phyloP scores from a whole-genome alignment of 2,888 invertebrate genomes.

The Agrotis clavis region DNA sequence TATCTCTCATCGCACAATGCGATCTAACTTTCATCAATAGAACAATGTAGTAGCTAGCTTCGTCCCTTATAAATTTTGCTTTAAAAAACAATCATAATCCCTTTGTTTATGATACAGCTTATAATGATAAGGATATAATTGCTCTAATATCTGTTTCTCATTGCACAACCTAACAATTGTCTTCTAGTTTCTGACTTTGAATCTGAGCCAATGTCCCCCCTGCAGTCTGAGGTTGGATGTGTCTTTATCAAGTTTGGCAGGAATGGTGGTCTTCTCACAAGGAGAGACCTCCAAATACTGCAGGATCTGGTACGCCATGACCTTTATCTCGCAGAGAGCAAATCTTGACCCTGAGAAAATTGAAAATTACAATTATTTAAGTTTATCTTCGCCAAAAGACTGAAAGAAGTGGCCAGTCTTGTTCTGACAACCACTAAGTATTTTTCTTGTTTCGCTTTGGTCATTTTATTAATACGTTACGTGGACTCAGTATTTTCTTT shows the following conservation, averaged over 20 bases:
- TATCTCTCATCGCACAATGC: too few relatives aligned
- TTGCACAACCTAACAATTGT: not conserved
- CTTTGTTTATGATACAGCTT: not conserved
- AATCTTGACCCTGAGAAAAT: conserved; percentile 74
- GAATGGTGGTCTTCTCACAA: conserved; percentile 72
- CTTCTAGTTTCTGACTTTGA: conserved; percentile 61
- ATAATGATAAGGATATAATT: not conserved
- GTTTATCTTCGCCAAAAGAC: not conserved
- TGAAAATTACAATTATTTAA: too few relatives aligned
- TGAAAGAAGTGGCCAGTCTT: too few relatives aligned
- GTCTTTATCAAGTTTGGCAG: conserved; percentile 65
- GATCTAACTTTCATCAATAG: too few relatives aligned
- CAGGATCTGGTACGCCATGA: conserved; percentile 78
- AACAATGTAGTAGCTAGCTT: not conserved
- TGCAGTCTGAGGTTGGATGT: conserved; percentile 70
- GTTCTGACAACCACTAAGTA: too few relatives aligned
- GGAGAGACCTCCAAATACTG: conserved; percentile 74
- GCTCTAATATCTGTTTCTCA: not conserved
- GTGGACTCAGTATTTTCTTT: not conserved
- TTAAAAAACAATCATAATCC: not conserved
- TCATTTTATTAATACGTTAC: not conserved
- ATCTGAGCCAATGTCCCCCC: conserved; percentile 78
- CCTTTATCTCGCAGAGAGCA: conserved; percentile 81
- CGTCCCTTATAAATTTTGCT: not conserved
- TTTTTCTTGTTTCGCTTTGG: not conserved